phyloP scores from a whole-genome alignment of 1,140 invertebrate genomes.

The Eulimnadia texana region DNA sequence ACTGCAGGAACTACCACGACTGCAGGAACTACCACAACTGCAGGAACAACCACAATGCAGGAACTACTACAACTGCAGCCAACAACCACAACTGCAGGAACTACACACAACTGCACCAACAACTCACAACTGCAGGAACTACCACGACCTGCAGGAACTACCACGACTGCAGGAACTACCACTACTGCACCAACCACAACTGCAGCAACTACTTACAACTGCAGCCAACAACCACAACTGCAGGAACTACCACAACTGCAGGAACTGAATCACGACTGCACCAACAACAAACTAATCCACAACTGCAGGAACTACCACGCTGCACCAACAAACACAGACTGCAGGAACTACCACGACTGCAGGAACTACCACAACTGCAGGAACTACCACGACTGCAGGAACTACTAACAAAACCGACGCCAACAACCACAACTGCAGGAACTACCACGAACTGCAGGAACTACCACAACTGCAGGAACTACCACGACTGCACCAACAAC shows the following conservation, averaged over 20 bases:
- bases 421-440: too few relatives aligned
- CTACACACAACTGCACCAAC: too few relatives aligned
- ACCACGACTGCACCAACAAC: neutral
- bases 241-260: neutral
- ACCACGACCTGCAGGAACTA: neutral
- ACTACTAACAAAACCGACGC: too few relatives aligned
- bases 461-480: neutral
- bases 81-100: too few relatives aligned
- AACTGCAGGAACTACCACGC: neutral
- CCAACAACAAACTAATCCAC: neutral
- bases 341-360: too few relatives aligned
- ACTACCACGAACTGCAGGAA: neutral
- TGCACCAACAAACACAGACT: neutral
- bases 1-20: constrained; percentile 5
- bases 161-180: neutral
- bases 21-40: neutral
- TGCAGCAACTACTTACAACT: neutral
- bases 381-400: too few relatives aligned
- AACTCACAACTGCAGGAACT: neutral
- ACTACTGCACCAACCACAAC: constrained; percentile 6
- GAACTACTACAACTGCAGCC: too few relatives aligned
- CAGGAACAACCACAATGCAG: too few relatives aligned
- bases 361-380: too few relatives aligned
- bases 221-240: neutral
- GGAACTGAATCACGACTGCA: neutral